These are phyloP conservation scores for Ophiothrix spiculata DNA, from an alignment of 35 echinoderm and acorn worm genomes.

Conservation along the genomic window DNA sequence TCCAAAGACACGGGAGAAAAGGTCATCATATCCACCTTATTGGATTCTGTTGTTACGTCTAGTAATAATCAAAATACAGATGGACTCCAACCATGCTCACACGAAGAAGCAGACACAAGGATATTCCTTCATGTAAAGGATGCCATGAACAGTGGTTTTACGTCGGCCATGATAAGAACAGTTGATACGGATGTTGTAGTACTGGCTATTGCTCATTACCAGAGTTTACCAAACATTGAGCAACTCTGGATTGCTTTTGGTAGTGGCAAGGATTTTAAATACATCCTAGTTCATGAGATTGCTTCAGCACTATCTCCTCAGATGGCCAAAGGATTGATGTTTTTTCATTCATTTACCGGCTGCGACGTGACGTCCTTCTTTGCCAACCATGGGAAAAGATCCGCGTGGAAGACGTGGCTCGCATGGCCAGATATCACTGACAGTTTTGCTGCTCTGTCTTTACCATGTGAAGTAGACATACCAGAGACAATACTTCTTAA, in stretches of 20 bases:
- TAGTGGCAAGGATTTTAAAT: slow-evolving; percentile 21
- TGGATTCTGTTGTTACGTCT: background rate
- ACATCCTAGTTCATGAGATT: slow-evolving; percentile 20
- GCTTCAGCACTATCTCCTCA: background rate
- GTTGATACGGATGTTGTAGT: slow-evolving; percentile 62
- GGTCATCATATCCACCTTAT: background rate
- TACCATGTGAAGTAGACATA: background rate
- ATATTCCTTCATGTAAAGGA: slow-evolving; percentile 33
- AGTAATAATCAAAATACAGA: background rate
- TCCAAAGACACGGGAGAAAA: background rate
- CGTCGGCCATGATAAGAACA: slow-evolving; percentile 27
- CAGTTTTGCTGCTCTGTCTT: background rate
- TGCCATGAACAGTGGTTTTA: slow-evolving; percentile 29
- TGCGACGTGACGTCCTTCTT: slow-evolving; percentile 32
- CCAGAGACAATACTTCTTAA: background rate
- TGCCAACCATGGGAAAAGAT: slow-evolving; percentile 16
- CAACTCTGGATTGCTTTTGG: slow-evolving; percentile 48
- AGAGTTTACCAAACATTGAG: background rate
- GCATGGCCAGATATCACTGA: background rate
- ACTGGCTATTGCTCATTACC: slow-evolving; percentile 11
- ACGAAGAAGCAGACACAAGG: slow-evolving; percentile 59
- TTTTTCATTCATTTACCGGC: slow-evolving; percentile 50
- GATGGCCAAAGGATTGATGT: background rate
- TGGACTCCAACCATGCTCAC: slow-evolving; percentile 27
- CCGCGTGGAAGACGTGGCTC: slow-evolving; percentile 14